Base-by-base conservation (phyloP, 2,797 vertebrate genomes). In the Crocodylus rhombifer region DNA sequence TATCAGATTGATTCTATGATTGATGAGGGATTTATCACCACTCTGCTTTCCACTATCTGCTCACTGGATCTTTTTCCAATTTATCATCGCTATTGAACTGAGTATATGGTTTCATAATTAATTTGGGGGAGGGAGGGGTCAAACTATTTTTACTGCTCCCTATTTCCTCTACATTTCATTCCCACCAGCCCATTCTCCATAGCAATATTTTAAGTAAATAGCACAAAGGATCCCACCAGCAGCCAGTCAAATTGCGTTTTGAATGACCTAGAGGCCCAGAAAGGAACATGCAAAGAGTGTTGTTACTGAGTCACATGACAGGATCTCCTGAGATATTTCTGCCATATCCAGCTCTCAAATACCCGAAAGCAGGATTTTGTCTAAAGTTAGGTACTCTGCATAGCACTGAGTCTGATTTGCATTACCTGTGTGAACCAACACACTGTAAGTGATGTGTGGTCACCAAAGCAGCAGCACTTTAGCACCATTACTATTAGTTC, bases 21-120 rank as follows among this genome's bases (percentile, higher is more conserved):
- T 95, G 95, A 96, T 96, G 95, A 95, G 93, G 95, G 96, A 97
- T 97, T 97, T 97, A 97, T 96, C 94, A 87, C 92, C 90, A 86
- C 90, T 96, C 90, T 74, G 94, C 91, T 93, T 90, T 95, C 93
- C 95, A 77, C 95, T 96, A 84, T 89, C 93, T 95, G 95, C 95
- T 94, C 87, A 62, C 33, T 84, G 83, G 93, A 95, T 96, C 83
- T 92, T 96, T 90, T 92, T 76, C 86, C 86, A 82, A 95, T 94
- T 85, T 90, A 91, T 94, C 86, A 92, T 91, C 69, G 77, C 94
- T 89, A 94, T 86, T 91, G 90, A 93, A 87, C 84, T 82, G 84
- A 95, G 95, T 91, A 93, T 94, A 96, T 95, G 93, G 92, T 94
- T 97, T 97, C 96, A 96, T 97, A 97, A 97, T 97, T 97, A 96